phyloP scores from a whole-genome alignment of 1,140 invertebrate species.

The Trypoxylus dichotomus region DNA sequence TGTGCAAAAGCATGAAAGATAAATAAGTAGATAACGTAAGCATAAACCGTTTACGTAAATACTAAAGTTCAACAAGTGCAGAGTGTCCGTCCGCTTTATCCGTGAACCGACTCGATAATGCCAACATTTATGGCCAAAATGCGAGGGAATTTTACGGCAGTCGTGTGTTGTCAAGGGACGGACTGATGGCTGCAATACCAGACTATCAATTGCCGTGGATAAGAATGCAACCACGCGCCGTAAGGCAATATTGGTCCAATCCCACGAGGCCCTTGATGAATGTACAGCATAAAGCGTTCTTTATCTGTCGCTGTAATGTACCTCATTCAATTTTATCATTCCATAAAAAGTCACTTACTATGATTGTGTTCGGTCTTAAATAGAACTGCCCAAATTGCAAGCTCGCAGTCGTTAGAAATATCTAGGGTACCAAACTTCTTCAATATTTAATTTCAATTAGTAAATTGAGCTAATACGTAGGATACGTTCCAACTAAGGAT shows the following conservation, averaged over 20 bases:
- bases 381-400: conserved; percentile 15
- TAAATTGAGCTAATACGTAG: not conserved
- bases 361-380: conserved; percentile 26
- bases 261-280: conserved; percentile 22
- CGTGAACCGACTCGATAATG: conserved; percentile 21
- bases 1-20: conserved; percentile 9
- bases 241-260: conserved; percentile 24
- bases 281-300: conserved; percentile 15
- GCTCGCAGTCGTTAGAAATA: not conserved
- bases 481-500: not conserved
- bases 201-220: conserved; percentile 27
- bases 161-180: conserved; percentile 5
- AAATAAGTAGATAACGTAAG: conserved; percentile 10
- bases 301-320: conserved; percentile 26
- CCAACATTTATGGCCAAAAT: conserved; percentile 12
- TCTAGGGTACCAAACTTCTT: not conserved
- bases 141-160: conserved; percentile 22
- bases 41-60: conserved; percentile 19
- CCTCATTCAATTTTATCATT: conserved; percentile 25
- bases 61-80: conserved; percentile 26
- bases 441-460: conserved; percentile 26
- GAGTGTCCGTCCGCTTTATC: conserved; percentile 2
- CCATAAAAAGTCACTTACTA: conserved; percentile 30
- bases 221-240: conserved; percentile 18
- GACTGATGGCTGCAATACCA: conserved; percentile 14